A percentile compares a stretch with the other conserved stretches of the same genome.
These are phyloP conservation scores for Eumeta japonica DNA, from an alignment of 1,140 invertebrate genomes.

Conservation along the genomic window DNA sequence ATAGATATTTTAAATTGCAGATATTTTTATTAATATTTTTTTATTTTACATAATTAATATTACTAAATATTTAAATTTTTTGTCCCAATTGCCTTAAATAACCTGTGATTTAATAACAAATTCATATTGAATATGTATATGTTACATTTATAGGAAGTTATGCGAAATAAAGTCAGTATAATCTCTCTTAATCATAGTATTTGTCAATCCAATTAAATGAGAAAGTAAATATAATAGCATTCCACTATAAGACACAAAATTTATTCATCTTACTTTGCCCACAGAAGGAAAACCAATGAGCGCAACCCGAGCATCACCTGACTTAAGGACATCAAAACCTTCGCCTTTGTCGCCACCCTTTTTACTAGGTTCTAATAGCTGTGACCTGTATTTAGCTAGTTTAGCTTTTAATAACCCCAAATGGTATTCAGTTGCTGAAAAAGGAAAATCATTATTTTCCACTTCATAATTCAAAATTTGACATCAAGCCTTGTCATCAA, in stretches of 20 bases:
- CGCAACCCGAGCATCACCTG: slow-evolving; percentile 97
- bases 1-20: not conserved
- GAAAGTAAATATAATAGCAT: not conserved
- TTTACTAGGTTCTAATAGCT: slow-evolving; percentile 92
- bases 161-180: not conserved
- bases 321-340: slow-evolving; percentile 99
- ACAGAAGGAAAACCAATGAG: slow-evolving; percentile 97
- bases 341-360: slow-evolving; percentile 96
- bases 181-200: not conserved
- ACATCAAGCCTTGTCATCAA: slow-evolving; percentile 4
- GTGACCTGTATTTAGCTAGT: slow-evolving; percentile 94
- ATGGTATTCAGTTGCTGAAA: slow-evolving; percentile 97
- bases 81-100: too few species aligned
- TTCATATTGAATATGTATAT: not conserved
- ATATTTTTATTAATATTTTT: not conserved
- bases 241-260: not conserved
- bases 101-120: not conserved
- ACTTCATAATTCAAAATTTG: slow-evolving; percentile 5
- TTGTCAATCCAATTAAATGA: slow-evolving; percentile 1
- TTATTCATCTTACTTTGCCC: slow-evolving; percentile 69
- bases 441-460: slow-evolving; percentile 20
- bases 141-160: not conserved
- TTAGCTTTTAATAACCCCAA: slow-evolving; percentile 97
- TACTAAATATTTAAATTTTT: too few species aligned
- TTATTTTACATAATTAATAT: not conserved